These are phyloP conservation scores for Campylorhamphus procurvoides DNA, from an alignment of 2,113 vertebrate species.

Conservation along the genomic window DNA sequence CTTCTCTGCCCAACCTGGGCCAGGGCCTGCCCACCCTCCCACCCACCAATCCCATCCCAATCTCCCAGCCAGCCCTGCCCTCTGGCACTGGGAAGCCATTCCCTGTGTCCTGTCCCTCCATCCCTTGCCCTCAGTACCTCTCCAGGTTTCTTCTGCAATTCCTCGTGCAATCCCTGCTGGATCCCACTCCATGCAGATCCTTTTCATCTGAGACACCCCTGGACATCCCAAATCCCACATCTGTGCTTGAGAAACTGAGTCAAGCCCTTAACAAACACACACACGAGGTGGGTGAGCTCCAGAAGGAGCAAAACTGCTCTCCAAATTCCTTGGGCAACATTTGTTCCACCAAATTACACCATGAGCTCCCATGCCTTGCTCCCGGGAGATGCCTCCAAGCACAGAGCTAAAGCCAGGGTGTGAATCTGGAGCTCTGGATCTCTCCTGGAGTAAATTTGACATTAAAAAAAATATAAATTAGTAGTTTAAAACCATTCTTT, in stretches of 20 bases:
- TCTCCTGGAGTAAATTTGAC: background rate
- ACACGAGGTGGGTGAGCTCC: background rate
- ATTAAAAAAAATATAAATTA: too few relatives aligned
- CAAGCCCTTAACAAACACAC: background rate
- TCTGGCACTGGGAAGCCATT: background rate
- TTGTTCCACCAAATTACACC: background rate
- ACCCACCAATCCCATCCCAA: background rate
- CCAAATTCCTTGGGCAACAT: background rate
- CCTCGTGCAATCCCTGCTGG: background rate
- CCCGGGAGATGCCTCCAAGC: background rate
- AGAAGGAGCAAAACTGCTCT: background rate
- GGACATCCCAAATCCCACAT: background rate
- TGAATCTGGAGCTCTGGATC: background rate
- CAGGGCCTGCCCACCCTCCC: background rate
- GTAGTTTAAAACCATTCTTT: too few relatives aligned
- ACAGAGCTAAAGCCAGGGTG: background rate
- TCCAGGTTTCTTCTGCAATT: background rate
- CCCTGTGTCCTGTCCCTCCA: background rate
- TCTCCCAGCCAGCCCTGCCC: rapidly evolving
- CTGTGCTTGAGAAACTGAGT: rapidly evolving
- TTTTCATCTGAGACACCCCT: background rate
- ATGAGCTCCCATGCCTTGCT: background rate
- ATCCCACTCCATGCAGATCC: background rate
- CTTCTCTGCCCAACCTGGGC: background rate
- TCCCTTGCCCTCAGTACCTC: background rate